Evolutionary conservation across 2,113 vertebrate species (phyloP).

Genomic region (Albula glossodonta): DNA sequence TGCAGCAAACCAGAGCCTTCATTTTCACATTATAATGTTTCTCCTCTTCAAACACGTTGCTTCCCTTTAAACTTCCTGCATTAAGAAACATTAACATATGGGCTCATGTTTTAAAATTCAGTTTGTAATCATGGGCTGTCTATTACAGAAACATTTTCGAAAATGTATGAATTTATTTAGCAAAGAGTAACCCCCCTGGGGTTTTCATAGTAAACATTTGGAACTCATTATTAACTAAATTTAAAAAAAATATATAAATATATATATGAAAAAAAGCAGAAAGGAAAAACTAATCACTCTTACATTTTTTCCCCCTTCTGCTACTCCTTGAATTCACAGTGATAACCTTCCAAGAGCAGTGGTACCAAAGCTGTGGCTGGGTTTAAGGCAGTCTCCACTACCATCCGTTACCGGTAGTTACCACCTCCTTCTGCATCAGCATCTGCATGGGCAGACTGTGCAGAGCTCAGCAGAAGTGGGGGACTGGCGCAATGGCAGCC

Average conservation of each 20-base stretch:
- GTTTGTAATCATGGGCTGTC: slow-evolving; percentile 42
- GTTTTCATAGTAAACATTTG: slow-evolving; percentile 46
- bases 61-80: slow-evolving; percentile 46
- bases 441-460: neutral
- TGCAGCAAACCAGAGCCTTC: slow-evolving; percentile 37
- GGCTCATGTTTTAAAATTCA: slow-evolving; percentile 44
- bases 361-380: neutral
- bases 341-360: neutral
- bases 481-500: neutral
- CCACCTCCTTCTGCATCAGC: neutral
- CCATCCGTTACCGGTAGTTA: neutral
- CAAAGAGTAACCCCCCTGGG: slow-evolving; percentile 22
- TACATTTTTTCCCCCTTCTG: neutral
- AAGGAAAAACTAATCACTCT: neutral
- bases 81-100: slow-evolving; percentile 56
- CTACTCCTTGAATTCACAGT: neutral
- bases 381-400: neutral
- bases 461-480: neutral
- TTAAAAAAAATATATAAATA: slow-evolving; percentile 29
- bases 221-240: slow-evolving; percentile 44
- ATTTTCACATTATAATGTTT: slow-evolving; percentile 41
- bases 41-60: slow-evolving; percentile 44
- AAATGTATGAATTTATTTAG: slow-evolving; percentile 50
- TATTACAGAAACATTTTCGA: slow-evolving; percentile 43
- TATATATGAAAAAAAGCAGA: neutral